Conservation (phyloP, 1,140 invertebrate genomes). For the Trichomalopsis sarcophagae region DNA sequence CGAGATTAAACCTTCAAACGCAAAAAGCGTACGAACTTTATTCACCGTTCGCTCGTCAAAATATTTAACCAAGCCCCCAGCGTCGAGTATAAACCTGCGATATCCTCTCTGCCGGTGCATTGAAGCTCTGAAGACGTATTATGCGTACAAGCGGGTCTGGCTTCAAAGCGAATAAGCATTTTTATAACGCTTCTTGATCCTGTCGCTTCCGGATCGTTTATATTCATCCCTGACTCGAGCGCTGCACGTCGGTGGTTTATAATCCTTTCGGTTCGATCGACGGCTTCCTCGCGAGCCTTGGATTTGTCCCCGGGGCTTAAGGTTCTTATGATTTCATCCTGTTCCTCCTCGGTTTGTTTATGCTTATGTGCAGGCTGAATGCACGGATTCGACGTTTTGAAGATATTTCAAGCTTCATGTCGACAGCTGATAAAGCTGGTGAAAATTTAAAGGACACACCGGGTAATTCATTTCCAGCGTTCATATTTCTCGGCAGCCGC, state of each 20-base stretch:
- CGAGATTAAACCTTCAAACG: not conserved
- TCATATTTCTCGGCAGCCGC: too few relatives aligned
- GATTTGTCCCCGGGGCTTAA: constrained; percentile 29
- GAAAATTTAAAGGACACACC: not conserved
- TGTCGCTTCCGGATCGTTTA: constrained; percentile 25
- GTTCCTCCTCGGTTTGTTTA: not conserved
- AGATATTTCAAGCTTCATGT: not conserved
- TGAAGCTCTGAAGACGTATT: too few relatives aligned
- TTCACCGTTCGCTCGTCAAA: not conserved
- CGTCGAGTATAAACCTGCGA: too few relatives aligned
- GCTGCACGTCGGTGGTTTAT: not conserved
- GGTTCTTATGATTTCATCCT: not conserved
- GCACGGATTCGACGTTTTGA: not conserved
- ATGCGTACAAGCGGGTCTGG: not conserved
- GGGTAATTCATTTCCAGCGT: too few relatives aligned
- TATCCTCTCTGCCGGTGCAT: too few relatives aligned
- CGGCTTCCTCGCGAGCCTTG: not conserved
- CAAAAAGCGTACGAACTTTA: not conserved
- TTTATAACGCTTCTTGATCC: constrained; percentile 26
- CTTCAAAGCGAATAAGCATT: not conserved
- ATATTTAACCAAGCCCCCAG: not conserved
- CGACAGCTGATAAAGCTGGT: not conserved
- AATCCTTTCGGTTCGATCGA: constrained; percentile 27
- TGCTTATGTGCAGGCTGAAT: not conserved
- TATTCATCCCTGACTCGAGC: constrained; percentile 5